phyloP scores from a whole-genome alignment of 2,113 vertebrate genomes.

The Pelvicachromis taeniatus region DNA sequence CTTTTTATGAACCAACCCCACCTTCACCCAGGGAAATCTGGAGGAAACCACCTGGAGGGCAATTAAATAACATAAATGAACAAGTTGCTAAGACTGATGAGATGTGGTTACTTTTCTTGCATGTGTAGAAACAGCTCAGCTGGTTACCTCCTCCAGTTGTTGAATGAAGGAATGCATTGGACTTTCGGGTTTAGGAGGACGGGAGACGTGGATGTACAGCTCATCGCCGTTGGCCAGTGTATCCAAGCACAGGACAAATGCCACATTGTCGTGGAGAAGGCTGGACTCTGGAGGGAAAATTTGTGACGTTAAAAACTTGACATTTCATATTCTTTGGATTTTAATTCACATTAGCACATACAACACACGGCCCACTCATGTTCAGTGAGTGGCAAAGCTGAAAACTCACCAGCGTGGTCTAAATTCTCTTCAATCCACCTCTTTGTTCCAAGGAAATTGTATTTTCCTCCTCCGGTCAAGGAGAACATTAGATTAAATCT shows the following conservation, averaged over 20 bases:
- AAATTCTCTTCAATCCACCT: slow-evolving; percentile 77
- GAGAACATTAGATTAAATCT: slow-evolving; percentile 70
- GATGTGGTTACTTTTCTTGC: not conserved
- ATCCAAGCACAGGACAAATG: slow-evolving; percentile 76
- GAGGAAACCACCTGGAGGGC: slow-evolving; percentile 66
- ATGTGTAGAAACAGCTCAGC: not conserved
- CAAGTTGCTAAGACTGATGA: not conserved
- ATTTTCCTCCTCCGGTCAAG: slow-evolving; percentile 76
- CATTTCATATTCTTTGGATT: not conserved
- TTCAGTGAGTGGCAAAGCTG: not conserved
- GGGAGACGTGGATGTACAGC: slow-evolving; percentile 75
- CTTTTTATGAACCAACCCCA: slow-evolving; percentile 76
- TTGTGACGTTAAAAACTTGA: not conserved
- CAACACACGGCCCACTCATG: not conserved
- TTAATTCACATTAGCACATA: not conserved
- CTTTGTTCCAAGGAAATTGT: slow-evolving; percentile 77
- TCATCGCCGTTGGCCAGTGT: slow-evolving; percentile 70
- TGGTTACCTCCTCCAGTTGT: slow-evolving; percentile 67
- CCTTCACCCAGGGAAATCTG: slow-evolving; percentile 70
- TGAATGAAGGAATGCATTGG: slow-evolving; percentile 66
- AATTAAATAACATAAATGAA: not conserved
- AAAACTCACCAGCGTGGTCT: slow-evolving; percentile 70
- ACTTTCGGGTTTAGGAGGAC: slow-evolving; percentile 65
- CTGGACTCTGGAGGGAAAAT: slow-evolving; percentile 68
- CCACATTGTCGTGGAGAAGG: slow-evolving; percentile 76